Percentiles rank a stretch among this genome's conserved stretches.
Evolutionary conservation across 2,113 vertebrate genomes (phyloP).

Genomic region (Chloebia gouldiae): DNA sequence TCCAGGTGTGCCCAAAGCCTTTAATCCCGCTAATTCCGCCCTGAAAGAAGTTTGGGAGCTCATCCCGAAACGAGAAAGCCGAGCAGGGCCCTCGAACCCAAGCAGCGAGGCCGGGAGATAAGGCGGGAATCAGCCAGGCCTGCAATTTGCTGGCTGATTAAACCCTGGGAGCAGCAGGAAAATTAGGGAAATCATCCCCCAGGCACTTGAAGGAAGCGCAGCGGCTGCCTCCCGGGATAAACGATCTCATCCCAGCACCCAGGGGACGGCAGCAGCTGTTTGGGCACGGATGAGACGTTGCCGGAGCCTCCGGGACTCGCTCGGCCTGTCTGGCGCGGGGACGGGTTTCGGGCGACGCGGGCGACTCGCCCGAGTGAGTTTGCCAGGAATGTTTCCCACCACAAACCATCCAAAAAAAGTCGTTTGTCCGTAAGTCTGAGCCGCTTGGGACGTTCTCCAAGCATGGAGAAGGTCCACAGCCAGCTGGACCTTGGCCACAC

Average conservation of each 20-base stretch:
- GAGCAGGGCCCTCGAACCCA: not conserved
- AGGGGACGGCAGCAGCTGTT: not conserved
- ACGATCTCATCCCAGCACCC: not conserved
- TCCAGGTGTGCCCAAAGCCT: not conserved
- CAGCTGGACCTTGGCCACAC: not conserved
- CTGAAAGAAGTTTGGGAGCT: not conserved
- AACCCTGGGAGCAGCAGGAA: not conserved
- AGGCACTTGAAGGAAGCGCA: not conserved
- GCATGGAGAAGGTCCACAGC: rapidly evolving
- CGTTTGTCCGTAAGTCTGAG: not conserved
- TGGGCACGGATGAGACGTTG: rapidly evolving
- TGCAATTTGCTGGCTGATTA: not conserved
- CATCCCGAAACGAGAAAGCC: not conserved
- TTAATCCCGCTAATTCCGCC: not conserved
- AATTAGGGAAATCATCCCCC: not conserved
- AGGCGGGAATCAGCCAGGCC: not conserved
- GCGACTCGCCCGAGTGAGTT: not conserved
- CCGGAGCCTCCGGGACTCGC: not conserved
- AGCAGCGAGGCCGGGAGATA: not conserved
- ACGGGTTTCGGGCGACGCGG: not conserved
- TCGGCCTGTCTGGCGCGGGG: not conserved
- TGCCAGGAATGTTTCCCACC: not conserved
- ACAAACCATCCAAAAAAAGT: not conserved
- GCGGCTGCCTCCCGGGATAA: not conserved
- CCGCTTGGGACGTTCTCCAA: not conserved